Evolutionary conservation across 1,140 invertebrate genomes (phyloP), one percentile per base, ranked within the genome.

Genomic region (Ptiloglossa arizonensis): DNA sequence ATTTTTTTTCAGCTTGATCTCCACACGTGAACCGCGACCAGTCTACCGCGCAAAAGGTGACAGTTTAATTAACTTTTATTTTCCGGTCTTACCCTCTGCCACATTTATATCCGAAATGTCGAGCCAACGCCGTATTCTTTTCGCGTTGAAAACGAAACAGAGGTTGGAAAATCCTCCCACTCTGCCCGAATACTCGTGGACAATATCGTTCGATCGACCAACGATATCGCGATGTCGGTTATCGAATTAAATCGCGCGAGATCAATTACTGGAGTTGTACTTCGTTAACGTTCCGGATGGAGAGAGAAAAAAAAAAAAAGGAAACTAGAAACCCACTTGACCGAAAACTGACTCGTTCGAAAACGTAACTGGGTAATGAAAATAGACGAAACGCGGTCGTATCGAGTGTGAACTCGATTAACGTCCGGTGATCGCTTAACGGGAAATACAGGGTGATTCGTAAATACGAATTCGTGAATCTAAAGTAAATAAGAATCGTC

Each of bases 61-160:
- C 22, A 27, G 52, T n/a, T 56, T 29, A 0, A 56, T 56, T 56
- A 56, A 56, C 52, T 56, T 56, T 56, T 56, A 56, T 29, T 27
- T 56, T 15, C 52, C n/a, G 1, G 50, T n/a, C 8, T 4, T 52
- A 6, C 24, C 50, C 22, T 9, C 50, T 52, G 50, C 5, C 50
- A 9, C 35, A 22, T 41, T 56, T n/a, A 11, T 38, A 24, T 54
- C 22, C n/a, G 4, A 13, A n/a, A 15, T 13, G 24, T 64, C 24
- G 17, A 29, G 17, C 24, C 1, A 6, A 5, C 17, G 27, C 22
- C 44, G 15, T 15, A 2, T 29, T 52, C 19, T 52, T 52, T n/a
- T 1, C 17, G 0, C 35, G 17, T 29, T 50, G 6, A n/a, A 22
- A 8, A 3, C 8, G 27, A 15, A 52, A 38, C n/a, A 44, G 56